Percentiles rank a stretch among this genome's conserved stretches.
Evolutionary conservation across 2,797 vertebrate species (phyloP).

Genomic region (Anguilla pacifica): DNA sequence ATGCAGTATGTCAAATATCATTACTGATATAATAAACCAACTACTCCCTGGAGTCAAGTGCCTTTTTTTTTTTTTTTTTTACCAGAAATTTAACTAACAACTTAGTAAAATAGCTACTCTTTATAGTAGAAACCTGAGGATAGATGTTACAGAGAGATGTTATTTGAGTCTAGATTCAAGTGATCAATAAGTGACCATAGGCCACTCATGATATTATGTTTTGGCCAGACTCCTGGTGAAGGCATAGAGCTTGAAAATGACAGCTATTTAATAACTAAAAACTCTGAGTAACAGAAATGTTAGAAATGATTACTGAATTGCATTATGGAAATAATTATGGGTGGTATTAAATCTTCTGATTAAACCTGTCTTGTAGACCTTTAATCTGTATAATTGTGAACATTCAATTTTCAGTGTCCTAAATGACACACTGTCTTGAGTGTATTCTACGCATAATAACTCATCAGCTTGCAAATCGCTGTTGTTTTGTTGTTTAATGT

Average conservation of each 20-base stretch:
- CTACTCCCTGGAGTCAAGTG: neutral
- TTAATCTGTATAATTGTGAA: neutral
- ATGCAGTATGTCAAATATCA: neutral
- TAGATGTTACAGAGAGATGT: neutral
- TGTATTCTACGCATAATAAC: slow-evolving; percentile 22
- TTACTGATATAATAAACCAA: neutral
- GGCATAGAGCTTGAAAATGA: neutral
- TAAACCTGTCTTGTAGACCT: neutral
- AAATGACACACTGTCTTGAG: slow-evolving; percentile 7
- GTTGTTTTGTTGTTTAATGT: slow-evolving; percentile 24
- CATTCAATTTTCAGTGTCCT: neutral
- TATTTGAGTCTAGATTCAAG: neutral
- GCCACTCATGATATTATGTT: neutral
- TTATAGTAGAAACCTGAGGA: neutral
- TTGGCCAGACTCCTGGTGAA: neutral
- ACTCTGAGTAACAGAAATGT: neutral
- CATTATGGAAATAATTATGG: neutral
- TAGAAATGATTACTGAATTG: neutral
- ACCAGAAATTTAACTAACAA: neutral
- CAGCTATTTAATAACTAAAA: neutral
- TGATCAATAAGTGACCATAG: neutral
- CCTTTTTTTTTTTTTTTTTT: neutral
- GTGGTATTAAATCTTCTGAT: neutral
- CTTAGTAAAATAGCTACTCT: neutral
- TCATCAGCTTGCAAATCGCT: slow-evolving; percentile 11